phyloP scores from a whole-genome alignment of 2,888 invertebrate genomes.

The Liodrosophila aerea region DNA sequence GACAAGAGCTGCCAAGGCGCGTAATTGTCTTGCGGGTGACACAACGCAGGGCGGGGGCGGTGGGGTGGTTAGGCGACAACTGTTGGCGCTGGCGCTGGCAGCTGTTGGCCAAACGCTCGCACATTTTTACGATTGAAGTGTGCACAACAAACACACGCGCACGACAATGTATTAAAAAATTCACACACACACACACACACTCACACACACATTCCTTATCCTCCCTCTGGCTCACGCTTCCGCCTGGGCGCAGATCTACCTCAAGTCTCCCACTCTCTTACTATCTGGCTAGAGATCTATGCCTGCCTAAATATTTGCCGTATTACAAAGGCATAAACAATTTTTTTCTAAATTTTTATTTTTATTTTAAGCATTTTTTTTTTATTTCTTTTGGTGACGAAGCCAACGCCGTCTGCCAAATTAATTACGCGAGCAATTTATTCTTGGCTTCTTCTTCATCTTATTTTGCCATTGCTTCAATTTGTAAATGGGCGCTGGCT shows the following conservation, averaged over 20 bases:
- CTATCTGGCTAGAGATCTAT: conserved; percentile 11
- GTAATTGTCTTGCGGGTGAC: conserved; percentile 65
- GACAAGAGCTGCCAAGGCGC: conserved; percentile 64
- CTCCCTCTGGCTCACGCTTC: background rate
- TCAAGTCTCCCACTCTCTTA: background rate
- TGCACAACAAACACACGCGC: conserved; percentile 42
- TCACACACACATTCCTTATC: background rate
- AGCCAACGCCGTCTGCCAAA: conserved; percentile 56
- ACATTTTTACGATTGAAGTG: conserved; percentile 73
- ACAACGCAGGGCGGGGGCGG: background rate
- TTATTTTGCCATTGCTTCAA: conserved; percentile 25
- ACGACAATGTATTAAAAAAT: conserved; percentile 22
- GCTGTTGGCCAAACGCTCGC: conserved; percentile 52
- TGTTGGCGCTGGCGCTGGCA: conserved; percentile 40
- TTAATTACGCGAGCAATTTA: conserved; percentile 69
- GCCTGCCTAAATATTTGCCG: conserved; percentile 61
- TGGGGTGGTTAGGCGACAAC: background rate
- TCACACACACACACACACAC: no score
- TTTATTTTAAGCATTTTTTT: background rate
- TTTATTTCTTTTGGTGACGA: conserved; percentile 56
- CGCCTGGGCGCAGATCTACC: no score
- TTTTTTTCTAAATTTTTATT: no score
- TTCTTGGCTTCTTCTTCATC: conserved; percentile 21
- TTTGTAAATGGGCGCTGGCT: conserved; percentile 41
- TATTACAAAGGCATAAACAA: conserved; percentile 55